Evolutionary conservation across 2,888 invertebrate genomes (phyloP).

Genomic region (Hydrotaea cyrtoneurina): DNA sequence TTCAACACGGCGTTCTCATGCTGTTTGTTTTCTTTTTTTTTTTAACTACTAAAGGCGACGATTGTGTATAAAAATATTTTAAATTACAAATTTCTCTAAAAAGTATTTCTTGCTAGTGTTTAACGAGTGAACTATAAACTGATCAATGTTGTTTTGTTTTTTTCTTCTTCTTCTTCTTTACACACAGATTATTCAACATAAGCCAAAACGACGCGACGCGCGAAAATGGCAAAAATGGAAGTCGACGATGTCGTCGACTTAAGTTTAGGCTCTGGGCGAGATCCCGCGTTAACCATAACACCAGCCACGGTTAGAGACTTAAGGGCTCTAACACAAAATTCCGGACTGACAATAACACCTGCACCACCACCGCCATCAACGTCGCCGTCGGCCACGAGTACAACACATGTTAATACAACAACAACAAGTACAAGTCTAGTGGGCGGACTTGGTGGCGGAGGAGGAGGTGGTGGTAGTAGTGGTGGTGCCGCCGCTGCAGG

Average conservation of each 20-base stretch:
- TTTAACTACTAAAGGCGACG: too few relatives aligned
- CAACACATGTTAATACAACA: conserved; percentile 38
- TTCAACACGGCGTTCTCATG: conserved; percentile 14
- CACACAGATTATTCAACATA: conserved; percentile 75
- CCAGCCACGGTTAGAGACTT: conserved; percentile 82
- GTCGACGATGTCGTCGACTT: conserved; percentile 95
- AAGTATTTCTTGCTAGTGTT: too few relatives aligned
- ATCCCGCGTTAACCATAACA: conserved; percentile 80
- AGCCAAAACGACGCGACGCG: conserved; percentile 77
- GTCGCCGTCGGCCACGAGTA: conserved; percentile 37
- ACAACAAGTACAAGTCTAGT: conserved; percentile 27
- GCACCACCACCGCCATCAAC: conserved; percentile 81
- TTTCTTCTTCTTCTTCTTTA: conserved; percentile 50
- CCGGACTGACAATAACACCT: conserved; percentile 85
- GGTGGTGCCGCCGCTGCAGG: background rate
- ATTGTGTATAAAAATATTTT: too few relatives aligned
- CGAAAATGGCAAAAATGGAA: conserved; percentile 88
- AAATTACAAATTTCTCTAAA: too few relatives aligned
- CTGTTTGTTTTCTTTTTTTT: too few relatives aligned
- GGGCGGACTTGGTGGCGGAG: background rate
- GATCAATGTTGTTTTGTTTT: conserved; percentile 42
- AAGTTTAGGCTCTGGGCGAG: conserved; percentile 84
- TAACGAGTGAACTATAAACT: too few relatives aligned
- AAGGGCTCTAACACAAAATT: conserved; percentile 83
- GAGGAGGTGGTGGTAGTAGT: background rate